Base-by-base conservation (phyloP, 2,888 invertebrate species). In the Watsonalla cultraria region DNA sequence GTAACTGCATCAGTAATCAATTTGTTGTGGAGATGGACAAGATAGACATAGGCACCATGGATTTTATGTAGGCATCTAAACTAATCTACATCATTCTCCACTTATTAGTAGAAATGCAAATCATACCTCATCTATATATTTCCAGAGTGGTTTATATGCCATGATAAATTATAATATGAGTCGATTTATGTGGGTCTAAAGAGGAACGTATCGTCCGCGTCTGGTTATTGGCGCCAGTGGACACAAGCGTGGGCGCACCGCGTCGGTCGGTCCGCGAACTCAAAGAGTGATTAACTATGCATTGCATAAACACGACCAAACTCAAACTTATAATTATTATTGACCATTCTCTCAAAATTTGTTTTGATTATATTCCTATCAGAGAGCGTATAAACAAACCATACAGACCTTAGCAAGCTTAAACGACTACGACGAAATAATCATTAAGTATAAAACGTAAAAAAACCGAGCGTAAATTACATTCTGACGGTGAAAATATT, bases 241-340 rank as follows among this genome's bases (percentile, higher is more conserved):
- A 46, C 54, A 50, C 37, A 50, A 50, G 45, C 78, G 86, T 87
- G 82, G 87, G 88, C 72, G 86, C 75, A 82, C 86, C 66, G 4
- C 62, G 82, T 69, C 70, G 61, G 70, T 69, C 70, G 61, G 70
- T 66, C 70, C 61, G 69, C 63, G 62, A 15, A 51, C 52, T 46
- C 54, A 56, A 61, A 64, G 66, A 68, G 76, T 80, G 81, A 83
- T 85, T 84, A 83, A 84, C 79, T 74, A 76, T 71, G 71, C 76
- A 74, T 73, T 73, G 77, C 71, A 68, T 57, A 71, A 72, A 67
- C 74, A 64, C 68, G 70, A 66, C 70, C 72, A 70, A 74, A 76
- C 73, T 65, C 67, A 68, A 69, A 68, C 66, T 72, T 68, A 74
- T 77, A 78, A 76, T 74, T 70, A 78, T 73, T 68, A 77, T 73